Percentiles rank a stretch among this genome's conserved stretches.
Conservation (phyloP, 2,888 invertebrate species). For the Calliphora vomitoria region DNA sequence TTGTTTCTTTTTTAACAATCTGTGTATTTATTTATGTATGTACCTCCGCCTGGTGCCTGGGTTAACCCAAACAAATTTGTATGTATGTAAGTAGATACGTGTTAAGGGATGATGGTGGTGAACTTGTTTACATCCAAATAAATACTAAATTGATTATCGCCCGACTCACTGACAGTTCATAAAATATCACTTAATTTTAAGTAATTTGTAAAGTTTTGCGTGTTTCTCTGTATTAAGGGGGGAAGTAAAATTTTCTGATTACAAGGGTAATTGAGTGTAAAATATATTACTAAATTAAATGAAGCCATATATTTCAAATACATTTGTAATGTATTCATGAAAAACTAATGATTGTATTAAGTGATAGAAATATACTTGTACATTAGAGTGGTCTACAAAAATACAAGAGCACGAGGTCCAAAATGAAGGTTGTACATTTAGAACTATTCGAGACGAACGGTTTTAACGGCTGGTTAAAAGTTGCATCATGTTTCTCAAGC, state of each 20-base stretch:
- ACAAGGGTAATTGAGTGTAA: constrained; percentile 63
- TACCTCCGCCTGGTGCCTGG: too few relatives aligned
- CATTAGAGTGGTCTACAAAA: too few relatives aligned
- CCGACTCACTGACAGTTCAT: constrained; percentile 72
- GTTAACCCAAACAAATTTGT: too few relatives aligned
- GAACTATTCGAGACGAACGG: too few relatives aligned
- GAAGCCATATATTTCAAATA: constrained; percentile 18
- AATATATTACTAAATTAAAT: constrained; percentile 54
- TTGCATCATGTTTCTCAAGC: too few relatives aligned
- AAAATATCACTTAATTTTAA: constrained; percentile 75
- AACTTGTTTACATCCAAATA: constrained; percentile 76
- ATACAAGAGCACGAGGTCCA: too few relatives aligned
- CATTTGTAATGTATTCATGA: background rate
- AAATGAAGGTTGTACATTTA: too few relatives aligned
- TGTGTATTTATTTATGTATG: background rate
- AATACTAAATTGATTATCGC: constrained; percentile 72
- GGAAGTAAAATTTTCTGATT: constrained; percentile 53
- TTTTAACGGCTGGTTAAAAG: too few relatives aligned
- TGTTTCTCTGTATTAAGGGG: constrained; percentile 37
- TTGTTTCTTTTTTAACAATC: too few relatives aligned
- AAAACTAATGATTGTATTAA: constrained; percentile 11
- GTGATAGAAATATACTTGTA: too few relatives aligned
- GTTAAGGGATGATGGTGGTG: constrained; percentile 74
- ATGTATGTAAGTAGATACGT: too few relatives aligned
- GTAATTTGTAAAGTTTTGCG: constrained; percentile 65